These are phyloP conservation scores for Cryptoblepharus egeriae DNA, from an alignment of 2,797 vertebrate genomes.

Conservation along the genomic window DNA sequence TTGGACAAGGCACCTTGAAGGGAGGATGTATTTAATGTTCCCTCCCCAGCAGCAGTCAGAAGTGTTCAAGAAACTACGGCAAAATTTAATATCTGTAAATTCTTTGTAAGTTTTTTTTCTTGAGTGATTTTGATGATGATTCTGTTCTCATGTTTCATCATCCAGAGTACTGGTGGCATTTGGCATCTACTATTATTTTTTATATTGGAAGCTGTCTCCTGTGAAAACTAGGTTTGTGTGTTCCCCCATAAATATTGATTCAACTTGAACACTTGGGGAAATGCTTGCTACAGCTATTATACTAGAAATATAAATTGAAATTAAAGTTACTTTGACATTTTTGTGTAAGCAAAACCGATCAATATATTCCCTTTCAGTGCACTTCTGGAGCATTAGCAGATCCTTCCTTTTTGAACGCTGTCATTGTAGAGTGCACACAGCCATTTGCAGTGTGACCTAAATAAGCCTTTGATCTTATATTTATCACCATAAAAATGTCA, in stretches of 20 bases:
- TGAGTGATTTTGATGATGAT: constrained; percentile 55
- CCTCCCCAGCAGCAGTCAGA: constrained; percentile 32
- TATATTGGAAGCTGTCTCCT: constrained; percentile 58
- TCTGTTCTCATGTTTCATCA: constrained; percentile 56
- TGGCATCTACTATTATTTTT: constrained; percentile 52
- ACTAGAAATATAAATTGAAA: constrained; percentile 35
- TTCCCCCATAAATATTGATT: constrained; percentile 48
- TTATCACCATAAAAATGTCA: constrained; percentile 35
- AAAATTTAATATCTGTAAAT: constrained; percentile 56
- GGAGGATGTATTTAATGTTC: constrained; percentile 36
- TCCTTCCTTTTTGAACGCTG: constrained; percentile 36
- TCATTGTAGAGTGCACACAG: background rate
- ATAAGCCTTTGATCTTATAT: constrained; percentile 10
- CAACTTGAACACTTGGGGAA: constrained; percentile 12
- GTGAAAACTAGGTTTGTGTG: constrained; percentile 35
- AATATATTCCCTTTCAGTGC: constrained; percentile 14
- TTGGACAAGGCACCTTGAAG: constrained; percentile 26
- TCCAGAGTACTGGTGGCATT: constrained; percentile 50
- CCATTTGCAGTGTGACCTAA: background rate
- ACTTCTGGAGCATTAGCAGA: constrained; percentile 35
- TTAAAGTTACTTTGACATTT: constrained; percentile 47
- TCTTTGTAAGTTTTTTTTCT: constrained; percentile 72
- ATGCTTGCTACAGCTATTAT: constrained; percentile 26
- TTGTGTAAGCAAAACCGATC: constrained; percentile 34
- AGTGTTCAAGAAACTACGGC: constrained; percentile 42